Evolutionary conservation across 2,888 invertebrate genomes (phyloP).

Genomic region (Pimpla rufipes): DNA sequence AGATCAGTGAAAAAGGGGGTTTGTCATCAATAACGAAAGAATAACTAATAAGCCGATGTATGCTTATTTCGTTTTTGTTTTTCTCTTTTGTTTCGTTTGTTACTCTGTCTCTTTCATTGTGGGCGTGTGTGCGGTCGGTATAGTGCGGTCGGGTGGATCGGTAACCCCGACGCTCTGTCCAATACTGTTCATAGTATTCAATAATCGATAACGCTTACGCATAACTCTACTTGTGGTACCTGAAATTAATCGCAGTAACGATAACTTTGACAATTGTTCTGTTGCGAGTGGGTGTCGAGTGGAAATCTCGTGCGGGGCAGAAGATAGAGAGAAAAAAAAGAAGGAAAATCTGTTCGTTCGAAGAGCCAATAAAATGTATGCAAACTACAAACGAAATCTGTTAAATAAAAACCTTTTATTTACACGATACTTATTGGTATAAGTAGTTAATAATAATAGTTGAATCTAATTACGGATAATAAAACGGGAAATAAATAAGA

Average conservation of each 20-base stretch:
- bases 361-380: slow-evolving; percentile 17
- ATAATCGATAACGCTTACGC: slow-evolving; percentile 60
- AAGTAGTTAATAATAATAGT: slow-evolving; percentile 56
- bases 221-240: slow-evolving; percentile 55
- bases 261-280: slow-evolving; percentile 35
- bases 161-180: slow-evolving; percentile 70
- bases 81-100: slow-evolving; percentile 26
- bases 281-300: slow-evolving; percentile 10
- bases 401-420: slow-evolving; percentile 79
- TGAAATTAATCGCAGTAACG: slow-evolving; percentile 55
- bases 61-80: slow-evolving; percentile 39
- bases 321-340: neutral
- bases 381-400: slow-evolving; percentile 46
- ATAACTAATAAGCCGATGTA: slow-evolving; percentile 41
- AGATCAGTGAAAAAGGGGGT: slow-evolving; percentile 65
- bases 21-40: slow-evolving; percentile 54
- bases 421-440: slow-evolving; percentile 74
- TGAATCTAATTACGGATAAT: slow-evolving; percentile 40
- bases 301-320: slow-evolving; percentile 3
- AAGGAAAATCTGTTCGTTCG: slow-evolving; percentile 26
- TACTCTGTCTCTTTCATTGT: slow-evolving; percentile 64
- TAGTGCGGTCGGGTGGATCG: slow-evolving; percentile 44
- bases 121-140: slow-evolving; percentile 55
- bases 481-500: slow-evolving; percentile 62
- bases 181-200: slow-evolving; percentile 66